phyloP scores from a whole-genome alignment of 2,113 vertebrate species.

The Progne subis region DNA sequence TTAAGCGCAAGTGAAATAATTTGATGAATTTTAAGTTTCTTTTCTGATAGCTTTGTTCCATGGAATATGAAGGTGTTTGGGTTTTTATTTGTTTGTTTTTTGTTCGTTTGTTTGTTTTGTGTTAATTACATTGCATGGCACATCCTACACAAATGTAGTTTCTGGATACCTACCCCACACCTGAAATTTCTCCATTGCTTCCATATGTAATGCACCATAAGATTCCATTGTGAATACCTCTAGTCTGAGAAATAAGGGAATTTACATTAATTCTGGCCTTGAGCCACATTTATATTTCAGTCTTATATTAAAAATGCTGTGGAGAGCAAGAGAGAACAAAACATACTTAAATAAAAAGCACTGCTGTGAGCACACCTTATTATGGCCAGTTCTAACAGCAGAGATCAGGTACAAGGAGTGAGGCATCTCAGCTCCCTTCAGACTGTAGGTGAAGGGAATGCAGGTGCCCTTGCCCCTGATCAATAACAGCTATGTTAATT shows the following conservation, averaged over 20 bases:
- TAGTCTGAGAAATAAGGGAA: not conserved
- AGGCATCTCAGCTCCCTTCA: not conserved
- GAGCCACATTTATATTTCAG: not conserved
- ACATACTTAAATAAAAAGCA: not conserved
- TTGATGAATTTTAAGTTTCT: conserved; percentile 9
- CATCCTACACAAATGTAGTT: not conserved
- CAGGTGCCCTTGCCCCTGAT: not conserved
- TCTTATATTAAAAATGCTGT: not conserved
- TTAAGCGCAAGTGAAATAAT: not conserved
- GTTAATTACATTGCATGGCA: not conserved
- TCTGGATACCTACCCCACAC: not conserved
- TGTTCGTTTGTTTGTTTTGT: not conserved
- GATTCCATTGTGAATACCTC: not conserved
- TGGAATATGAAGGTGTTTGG: not conserved
- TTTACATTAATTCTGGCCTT: not conserved
- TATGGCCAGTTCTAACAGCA: not conserved
- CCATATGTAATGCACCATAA: not conserved
- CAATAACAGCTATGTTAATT: not conserved
- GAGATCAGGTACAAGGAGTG: not conserved
- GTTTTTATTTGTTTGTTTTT: not conserved
- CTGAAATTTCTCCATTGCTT: not conserved
- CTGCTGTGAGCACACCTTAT: not conserved
- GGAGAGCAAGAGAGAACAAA: not conserved
- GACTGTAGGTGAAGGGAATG: too few species aligned
- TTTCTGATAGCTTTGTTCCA: not conserved